These are phyloP conservation scores for Seira ritae DNA, from an alignment of 2,888 invertebrate species.

Conservation along the genomic window DNA sequence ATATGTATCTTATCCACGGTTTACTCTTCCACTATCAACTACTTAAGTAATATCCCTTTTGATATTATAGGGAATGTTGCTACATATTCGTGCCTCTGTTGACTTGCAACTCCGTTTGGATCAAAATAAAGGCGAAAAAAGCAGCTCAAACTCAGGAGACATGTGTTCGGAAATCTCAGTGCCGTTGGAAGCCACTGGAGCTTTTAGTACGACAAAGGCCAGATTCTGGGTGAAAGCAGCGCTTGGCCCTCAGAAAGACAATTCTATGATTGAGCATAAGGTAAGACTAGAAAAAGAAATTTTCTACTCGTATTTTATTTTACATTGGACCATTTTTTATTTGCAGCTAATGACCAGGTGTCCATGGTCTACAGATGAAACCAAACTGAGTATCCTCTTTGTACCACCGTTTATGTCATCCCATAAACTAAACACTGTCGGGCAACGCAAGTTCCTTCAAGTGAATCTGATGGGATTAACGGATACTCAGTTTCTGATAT, in stretches of 20 bases:
- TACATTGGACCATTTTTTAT: no score
- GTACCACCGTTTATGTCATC: slow-evolving; percentile 88
- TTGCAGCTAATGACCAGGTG: slow-evolving; percentile 85
- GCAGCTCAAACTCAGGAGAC: slow-evolving; percentile 75
- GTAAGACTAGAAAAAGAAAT: slow-evolving; percentile 77
- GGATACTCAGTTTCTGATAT: slow-evolving; percentile 61
- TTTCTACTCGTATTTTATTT: neutral
- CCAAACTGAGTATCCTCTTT: slow-evolving; percentile 87
- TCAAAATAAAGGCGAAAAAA: slow-evolving; percentile 70
- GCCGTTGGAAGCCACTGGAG: slow-evolving; percentile 79
- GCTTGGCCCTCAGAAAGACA: slow-evolving; percentile 83
- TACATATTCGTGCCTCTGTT: slow-evolving; percentile 81
- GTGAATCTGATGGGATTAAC: slow-evolving; percentile 79
- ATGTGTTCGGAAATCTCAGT: slow-evolving; percentile 78
- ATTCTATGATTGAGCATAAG: slow-evolving; percentile 84
- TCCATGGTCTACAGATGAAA: slow-evolving; percentile 86
- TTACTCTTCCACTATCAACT: no score
- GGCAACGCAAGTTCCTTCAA: slow-evolving; percentile 90
- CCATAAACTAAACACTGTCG: slow-evolving; percentile 88
- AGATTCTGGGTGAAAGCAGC: slow-evolving; percentile 84
- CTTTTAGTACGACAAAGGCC: slow-evolving; percentile 82
- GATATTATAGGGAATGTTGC: slow-evolving; percentile 78
- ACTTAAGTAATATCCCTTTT: no score
- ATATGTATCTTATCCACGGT: no score
- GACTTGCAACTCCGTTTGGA: slow-evolving; percentile 80